Base-by-base conservation (phyloP, 2,888 invertebrate species). In the Cheilosia impressa region DNA sequence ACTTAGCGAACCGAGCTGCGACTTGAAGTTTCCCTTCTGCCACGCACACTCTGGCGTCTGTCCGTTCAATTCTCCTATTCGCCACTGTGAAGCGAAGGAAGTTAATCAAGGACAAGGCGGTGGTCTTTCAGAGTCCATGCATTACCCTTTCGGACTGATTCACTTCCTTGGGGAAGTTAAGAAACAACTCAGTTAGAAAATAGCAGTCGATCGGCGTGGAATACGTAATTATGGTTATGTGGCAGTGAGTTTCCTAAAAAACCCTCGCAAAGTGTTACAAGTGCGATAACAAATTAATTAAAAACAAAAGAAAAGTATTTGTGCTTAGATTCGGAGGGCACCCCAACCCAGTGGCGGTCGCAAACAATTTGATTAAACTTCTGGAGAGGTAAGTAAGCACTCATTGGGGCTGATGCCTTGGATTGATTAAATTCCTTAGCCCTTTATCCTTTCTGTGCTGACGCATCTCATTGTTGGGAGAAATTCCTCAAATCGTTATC, bases 281-380 rank as follows among this genome's bases (percentile, higher is more conserved):
- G 80, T 84, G 84, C 65, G 17, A 24, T 84, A 71, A 66, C 65
- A 62, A 84, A 84, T 71, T 65, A 84, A 80, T 84, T 84, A 79
- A 57, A 55, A 57, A 58, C 2, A 53, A 63, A 38, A 45, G 1
- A n/a, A 24, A 45, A n/a, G 7, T 58, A 58, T 58, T 84, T 79
- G 73, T 58, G 69, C 34, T 22, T 38, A 53, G 60, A 38, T 58
- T 34, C 17, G 53, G 24, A 57, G 47, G 24, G 17, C n/a, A 38
- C 34, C 24, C 15, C 4, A 10, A 22, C 17, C 10, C 15, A 6
- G 4, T n/a, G 19, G 31, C 22, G 58, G 17, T 22, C 9, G 10
- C 9, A 57, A 22, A 31, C n/a, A 31, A 45, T 68, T 47, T 41
- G 19, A 76, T 58, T 65, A 13, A 45, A 22, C 55, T 47, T 15